A percentile compares a stretch with the other conserved stretches of the same genome.
Conservation (phyloP, 2,888 invertebrate species). For the Maniola hyperantus region DNA sequence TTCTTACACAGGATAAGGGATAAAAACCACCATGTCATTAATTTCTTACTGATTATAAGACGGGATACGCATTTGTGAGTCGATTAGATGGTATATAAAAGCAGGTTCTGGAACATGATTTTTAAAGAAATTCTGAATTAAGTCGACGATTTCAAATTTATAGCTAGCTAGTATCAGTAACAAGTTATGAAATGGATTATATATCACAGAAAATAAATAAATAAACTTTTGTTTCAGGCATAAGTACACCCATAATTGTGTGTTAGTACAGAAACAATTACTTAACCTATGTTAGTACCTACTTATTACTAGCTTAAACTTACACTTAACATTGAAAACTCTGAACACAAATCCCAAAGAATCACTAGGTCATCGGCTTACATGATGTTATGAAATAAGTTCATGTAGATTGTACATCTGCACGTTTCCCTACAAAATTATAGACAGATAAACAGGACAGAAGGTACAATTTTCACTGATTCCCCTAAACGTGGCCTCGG, state of each 20-base stretch:
- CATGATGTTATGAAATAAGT: too few relatives aligned
- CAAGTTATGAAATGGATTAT: slow-evolving; percentile 3
- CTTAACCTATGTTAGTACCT: too few relatives aligned
- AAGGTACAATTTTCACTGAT: slow-evolving; percentile 24
- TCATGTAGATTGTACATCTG: background rate
- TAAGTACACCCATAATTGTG: too few relatives aligned
- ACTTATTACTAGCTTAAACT: too few relatives aligned
- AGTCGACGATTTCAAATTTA: slow-evolving; percentile 14
- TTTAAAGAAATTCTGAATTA: slow-evolving; percentile 22
- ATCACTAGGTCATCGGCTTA: too few relatives aligned
- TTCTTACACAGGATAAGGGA: background rate
- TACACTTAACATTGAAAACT: too few relatives aligned
- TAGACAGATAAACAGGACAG: background rate
- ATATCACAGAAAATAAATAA: too few relatives aligned
- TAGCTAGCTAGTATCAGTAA: slow-evolving; percentile 5
- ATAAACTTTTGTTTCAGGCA: too few relatives aligned
- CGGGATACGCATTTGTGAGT: slow-evolving; percentile 28
- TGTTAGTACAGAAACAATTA: too few relatives aligned
- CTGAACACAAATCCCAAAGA: too few relatives aligned
- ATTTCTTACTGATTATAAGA: slow-evolving; percentile 4
- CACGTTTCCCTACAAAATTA: background rate
- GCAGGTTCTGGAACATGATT: slow-evolving; percentile 33
- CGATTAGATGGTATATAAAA: slow-evolving; percentile 36
- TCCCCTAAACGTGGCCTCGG: slow-evolving; percentile 29
- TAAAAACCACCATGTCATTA: slow-evolving; percentile 7